Base-by-base conservation (phyloP, 1,140 invertebrate species). In the Gryon sp. region DNA sequence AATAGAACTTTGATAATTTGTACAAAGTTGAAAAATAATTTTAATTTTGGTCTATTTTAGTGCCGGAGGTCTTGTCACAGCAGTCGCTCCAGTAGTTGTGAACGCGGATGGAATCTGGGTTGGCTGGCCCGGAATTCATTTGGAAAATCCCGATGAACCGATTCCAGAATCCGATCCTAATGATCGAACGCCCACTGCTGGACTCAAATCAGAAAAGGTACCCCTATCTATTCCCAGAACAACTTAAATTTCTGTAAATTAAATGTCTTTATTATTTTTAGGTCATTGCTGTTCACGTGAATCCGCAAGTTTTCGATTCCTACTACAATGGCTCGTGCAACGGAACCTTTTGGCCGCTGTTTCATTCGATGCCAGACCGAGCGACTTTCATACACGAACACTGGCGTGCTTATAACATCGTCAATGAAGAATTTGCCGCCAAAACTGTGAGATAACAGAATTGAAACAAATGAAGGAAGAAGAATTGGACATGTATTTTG, bases 321-420 rank as follows among this genome's bases (percentile, higher is more conserved):
- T 97, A 96, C 83, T 97, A 97, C 89, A 97, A 97, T 89, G 95
- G 95, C 0, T 96, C 95, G 83, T 97, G 95, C 83, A 97, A 97
- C 83, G 95, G 93, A 2, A 96, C 95, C 0, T 96, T 97, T 81
- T 97, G 96, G 96, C 96, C 96, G 0, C 87, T 97, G 1, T 97
- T 97, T 81, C 96, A 97, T 82, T 96, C 95, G 0, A 96, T 97
- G 95, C 95, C 95, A 0, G 95, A 94, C 68, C 82, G 92, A 60
- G 94, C 94, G 4, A 92, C 92, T 15, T 96, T 96, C 82, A 92
- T 92, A 40, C 92, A 91, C 0, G 94, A 96, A 43, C 92, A 95
- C 74, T 97, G 95, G 95, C 91, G 91, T 80, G 93, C 94, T 9
- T 97, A 97, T 86, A 92, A 92, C 14, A 90, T 90, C 57, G 93